phyloP scores from a whole-genome alignment of 2,113 vertebrate species.

The Lagenorhynchus albirostris region DNA sequence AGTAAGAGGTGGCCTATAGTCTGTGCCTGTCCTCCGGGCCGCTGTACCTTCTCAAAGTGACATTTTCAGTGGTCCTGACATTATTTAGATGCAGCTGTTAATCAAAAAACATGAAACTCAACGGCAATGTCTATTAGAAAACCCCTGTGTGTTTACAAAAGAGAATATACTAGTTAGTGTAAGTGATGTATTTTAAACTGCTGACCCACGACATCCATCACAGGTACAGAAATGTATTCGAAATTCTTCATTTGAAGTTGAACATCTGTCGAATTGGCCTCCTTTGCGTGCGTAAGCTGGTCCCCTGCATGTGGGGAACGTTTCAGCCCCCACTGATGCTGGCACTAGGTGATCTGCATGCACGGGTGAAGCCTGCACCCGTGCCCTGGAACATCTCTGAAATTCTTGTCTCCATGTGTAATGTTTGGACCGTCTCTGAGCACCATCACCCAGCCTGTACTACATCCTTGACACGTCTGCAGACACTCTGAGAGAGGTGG shows the following conservation, averaged over 20 bases:
- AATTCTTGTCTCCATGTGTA: constrained; percentile 47
- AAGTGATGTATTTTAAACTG: background rate
- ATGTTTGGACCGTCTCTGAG: constrained; percentile 33
- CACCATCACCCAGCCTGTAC: background rate
- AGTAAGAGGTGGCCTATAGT: background rate
- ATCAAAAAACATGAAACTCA: background rate
- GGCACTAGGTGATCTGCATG: background rate
- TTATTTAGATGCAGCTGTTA: background rate
- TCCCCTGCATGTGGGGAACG: background rate
- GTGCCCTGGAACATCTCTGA: background rate
- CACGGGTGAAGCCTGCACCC: background rate
- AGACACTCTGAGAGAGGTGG: constrained; percentile 38
- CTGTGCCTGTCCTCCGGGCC: background rate
- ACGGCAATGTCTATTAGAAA: background rate
- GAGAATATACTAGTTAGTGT: background rate
- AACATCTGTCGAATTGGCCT: background rate
- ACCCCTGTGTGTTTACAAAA: background rate
- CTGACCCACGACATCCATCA: background rate
- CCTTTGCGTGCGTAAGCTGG: background rate
- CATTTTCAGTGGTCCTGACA: background rate
- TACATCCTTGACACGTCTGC: constrained; percentile 55
- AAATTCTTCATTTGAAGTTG: background rate
- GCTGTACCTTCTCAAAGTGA: background rate
- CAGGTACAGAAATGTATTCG: background rate
- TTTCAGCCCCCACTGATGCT: background rate